A percentile compares a stretch with the other conserved stretches of the same genome.
phyloP scores from a whole-genome alignment of 2,888 invertebrate genomes.

The Chymomyza amoena region DNA sequence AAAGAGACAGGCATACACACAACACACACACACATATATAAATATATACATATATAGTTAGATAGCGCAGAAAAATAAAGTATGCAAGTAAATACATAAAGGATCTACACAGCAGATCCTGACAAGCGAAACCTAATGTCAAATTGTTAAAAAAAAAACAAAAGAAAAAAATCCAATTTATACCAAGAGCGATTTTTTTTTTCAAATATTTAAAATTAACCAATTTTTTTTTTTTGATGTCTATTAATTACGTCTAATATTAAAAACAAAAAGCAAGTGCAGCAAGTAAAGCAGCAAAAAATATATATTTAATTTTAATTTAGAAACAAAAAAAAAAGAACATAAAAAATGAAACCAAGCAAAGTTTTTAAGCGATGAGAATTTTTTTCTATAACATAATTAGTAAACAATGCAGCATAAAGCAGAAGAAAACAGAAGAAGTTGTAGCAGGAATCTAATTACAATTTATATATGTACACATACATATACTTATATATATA shows the following conservation, averaged over 20 bases:
- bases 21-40: slow-evolving; percentile 34
- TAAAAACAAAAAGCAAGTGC: neutral
- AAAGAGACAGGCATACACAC: slow-evolving; percentile 33
- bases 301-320: slow-evolving; percentile 41
- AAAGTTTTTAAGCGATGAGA: slow-evolving; percentile 42
- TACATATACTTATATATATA: slow-evolving; percentile 30
- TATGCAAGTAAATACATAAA: neutral
- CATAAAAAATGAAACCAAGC: slow-evolving; percentile 27
- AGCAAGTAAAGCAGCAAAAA: slow-evolving; percentile 17
- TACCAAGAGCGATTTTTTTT: neutral
- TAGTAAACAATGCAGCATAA: slow-evolving; percentile 53
- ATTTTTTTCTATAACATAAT: slow-evolving; percentile 59
- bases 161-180: neutral
- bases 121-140: neutral
- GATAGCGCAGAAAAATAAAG: slow-evolving; percentile 42
- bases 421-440: slow-evolving; percentile 4
- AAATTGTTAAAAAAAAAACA: neutral
- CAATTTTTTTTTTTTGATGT: neutral
- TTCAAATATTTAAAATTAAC: neutral
- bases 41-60: slow-evolving; percentile 38
- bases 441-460: slow-evolving; percentile 67
- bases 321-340: slow-evolving; percentile 28
- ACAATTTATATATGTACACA: slow-evolving; percentile 24
- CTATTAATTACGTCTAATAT: slow-evolving; percentile 15
- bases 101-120: neutral